Conservation (phyloP, 2,113 vertebrate genomes). For the Pachyramphus minor region DNA sequence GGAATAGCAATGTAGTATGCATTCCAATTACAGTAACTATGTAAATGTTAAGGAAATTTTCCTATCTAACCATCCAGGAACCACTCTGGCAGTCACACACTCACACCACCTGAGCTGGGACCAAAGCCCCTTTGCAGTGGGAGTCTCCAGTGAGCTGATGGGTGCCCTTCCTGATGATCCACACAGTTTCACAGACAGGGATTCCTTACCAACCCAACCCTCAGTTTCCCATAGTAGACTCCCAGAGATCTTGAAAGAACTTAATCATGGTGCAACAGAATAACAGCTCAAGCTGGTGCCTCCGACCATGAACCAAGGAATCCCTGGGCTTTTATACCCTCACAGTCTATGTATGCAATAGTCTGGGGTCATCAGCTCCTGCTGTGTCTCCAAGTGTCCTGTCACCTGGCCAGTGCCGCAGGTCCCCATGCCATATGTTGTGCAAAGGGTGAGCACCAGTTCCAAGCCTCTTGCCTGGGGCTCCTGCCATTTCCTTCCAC, state of each 20-base stretch:
- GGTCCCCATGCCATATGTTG: not conserved
- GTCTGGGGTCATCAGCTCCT: not conserved
- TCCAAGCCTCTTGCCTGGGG: not conserved
- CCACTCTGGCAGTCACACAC: not conserved
- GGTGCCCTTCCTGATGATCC: not conserved
- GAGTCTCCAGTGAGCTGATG: rapidly evolving
- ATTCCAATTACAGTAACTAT: not conserved
- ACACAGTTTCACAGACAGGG: not conserved
- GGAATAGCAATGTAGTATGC: not conserved
- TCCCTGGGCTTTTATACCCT: not conserved
- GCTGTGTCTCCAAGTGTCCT: rapidly evolving
- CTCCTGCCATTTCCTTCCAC: not conserved
- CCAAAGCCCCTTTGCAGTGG: not conserved
- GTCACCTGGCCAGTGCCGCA: not conserved
- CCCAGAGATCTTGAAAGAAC: not conserved
- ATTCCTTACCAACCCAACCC: rapidly evolving
- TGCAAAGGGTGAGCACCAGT: not conserved
- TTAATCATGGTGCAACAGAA: not conserved
- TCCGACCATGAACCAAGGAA: not conserved
- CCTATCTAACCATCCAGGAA: not conserved
- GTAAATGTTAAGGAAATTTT: not conserved
- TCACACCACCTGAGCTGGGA: not conserved
- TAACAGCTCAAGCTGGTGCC: not conserved
- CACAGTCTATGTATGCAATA: not conserved
- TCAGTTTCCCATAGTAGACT: not conserved